These are phyloP conservation scores for Agraylea sexmaculata DNA, from an alignment of 1,140 invertebrate genomes.

Conservation along the genomic window DNA sequence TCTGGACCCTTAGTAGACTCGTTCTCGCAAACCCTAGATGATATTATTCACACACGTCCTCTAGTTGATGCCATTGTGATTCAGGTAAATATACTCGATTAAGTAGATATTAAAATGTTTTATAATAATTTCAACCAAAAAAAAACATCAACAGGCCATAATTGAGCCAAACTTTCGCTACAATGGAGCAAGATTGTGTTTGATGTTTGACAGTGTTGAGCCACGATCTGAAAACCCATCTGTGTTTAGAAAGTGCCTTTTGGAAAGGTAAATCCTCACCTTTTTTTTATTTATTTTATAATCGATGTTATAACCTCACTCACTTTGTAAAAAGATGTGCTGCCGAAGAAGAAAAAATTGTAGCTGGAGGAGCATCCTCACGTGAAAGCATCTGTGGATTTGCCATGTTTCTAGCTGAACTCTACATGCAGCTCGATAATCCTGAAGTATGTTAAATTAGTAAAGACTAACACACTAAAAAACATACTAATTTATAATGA, in stretches of 20 bases:
- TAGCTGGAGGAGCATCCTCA: slow-evolving; percentile 31
- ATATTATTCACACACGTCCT: slow-evolving; percentile 38
- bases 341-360: slow-evolving; percentile 36
- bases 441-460: slow-evolving; percentile 31
- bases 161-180: slow-evolving; percentile 54
- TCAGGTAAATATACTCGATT: slow-evolving; percentile 37
- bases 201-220: slow-evolving; percentile 41
- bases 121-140: slow-evolving; percentile 3
- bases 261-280: slow-evolving; percentile 25
- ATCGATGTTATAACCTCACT: neutral
- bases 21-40: slow-evolving; percentile 40
- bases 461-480: neutral
- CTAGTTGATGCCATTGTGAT: slow-evolving; percentile 46
- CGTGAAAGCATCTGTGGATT: slow-evolving; percentile 39
- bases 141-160: slow-evolving; percentile 38
- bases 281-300: neutral
- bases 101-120: neutral
- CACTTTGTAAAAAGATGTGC: slow-evolving; percentile 25
- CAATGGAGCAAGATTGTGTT: slow-evolving; percentile 50
- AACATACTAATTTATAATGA: slow-evolving; percentile 5
- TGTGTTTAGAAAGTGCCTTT: slow-evolving; percentile 40
- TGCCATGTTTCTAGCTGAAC: slow-evolving; percentile 41
- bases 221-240: slow-evolving; percentile 28
- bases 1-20: slow-evolving; percentile 43
- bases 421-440: slow-evolving; percentile 39